Evolutionary conservation across 2,797 vertebrate species (phyloP).

Genomic region (Syncerus caffer): DNA sequence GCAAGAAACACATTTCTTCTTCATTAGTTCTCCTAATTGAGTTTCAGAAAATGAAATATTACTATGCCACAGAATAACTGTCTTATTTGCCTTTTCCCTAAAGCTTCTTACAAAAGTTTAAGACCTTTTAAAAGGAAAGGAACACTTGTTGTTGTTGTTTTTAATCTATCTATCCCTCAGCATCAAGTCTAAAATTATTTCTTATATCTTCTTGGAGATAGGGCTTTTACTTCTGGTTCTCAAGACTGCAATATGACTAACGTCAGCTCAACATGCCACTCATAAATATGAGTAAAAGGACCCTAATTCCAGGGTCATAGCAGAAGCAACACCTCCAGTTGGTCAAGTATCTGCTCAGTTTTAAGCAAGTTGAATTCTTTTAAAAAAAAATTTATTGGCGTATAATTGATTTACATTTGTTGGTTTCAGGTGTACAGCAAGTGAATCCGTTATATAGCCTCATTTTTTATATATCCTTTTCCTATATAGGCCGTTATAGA

Average conservation of each 20-base stretch:
- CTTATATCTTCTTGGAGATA: not conserved
- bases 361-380: not conserved
- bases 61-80: slow-evolving; percentile 20
- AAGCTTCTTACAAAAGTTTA: slow-evolving; percentile 23
- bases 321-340: not conserved
- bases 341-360: not conserved
- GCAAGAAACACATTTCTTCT: slow-evolving; percentile 46
- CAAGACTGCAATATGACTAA: not conserved
- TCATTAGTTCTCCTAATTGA: slow-evolving; percentile 74
- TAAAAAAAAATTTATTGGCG: not conserved
- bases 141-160: not conserved
- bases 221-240: not conserved
- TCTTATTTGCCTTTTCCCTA: slow-evolving; percentile 18
- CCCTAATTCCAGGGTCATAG: not conserved
- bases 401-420: not conserved
- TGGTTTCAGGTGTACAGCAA: not conserved
- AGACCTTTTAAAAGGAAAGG: not conserved
- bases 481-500: not conserved
- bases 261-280: not conserved
- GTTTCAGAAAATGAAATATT: slow-evolving; percentile 65
- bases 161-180: not conserved
- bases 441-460: not conserved
- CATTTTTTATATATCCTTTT: not conserved
- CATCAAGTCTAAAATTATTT: slow-evolving; percentile 6
- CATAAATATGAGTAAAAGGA: not conserved